Base-by-base conservation (phyloP, 2,797 vertebrate genomes). In the Mus spretus region DNA sequence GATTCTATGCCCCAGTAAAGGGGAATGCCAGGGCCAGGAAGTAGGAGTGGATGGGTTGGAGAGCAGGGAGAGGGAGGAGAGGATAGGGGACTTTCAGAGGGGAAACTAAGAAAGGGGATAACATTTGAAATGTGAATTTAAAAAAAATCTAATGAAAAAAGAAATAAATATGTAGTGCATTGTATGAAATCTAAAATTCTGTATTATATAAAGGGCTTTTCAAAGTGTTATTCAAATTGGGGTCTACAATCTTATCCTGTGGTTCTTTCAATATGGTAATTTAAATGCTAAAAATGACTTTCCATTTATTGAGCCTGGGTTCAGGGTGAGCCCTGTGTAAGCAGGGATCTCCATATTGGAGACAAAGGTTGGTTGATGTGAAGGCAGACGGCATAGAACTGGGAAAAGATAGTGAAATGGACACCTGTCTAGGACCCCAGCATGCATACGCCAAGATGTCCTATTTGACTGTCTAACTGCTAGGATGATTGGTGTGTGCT, bases 371-470 rank as follows among this genome's bases (percentile, higher is more conserved):
- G 22, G 34, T 19, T 26, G 5, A 34, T 10, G 13, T 0, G 2
- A 37, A 15, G 9, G 13, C 34, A 59, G 80, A 9, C 2, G 37
- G 1, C 24, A 4, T 34, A 40, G 53, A 95, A n/a, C 15, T 26
- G 61, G 34, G 10, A 44, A 44, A 70, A 79, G 15, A 9, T 26
- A 13, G n/a, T 47, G 14, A 75, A 63, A 77, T 24, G 1, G 1
- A 53, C 26, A 22, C 1, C 61, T 4, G 37, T 3, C 34, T 40
- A n/a, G 6, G 85, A 11, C n/a, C 13, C 75, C 20, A 28, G 22
- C 77, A 14, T 0, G 0, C 12, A 55, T 13, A 3, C 1, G 44
- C 17, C 0, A 10, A 0, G 1, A 31, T 2, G 7, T 77, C 10
- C 5, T 31, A 17, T 47, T 85, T 50, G 59, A 79, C 11, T 31